Conservation (phyloP, 2,113 vertebrate genomes). For the Prinia subflava region DNA sequence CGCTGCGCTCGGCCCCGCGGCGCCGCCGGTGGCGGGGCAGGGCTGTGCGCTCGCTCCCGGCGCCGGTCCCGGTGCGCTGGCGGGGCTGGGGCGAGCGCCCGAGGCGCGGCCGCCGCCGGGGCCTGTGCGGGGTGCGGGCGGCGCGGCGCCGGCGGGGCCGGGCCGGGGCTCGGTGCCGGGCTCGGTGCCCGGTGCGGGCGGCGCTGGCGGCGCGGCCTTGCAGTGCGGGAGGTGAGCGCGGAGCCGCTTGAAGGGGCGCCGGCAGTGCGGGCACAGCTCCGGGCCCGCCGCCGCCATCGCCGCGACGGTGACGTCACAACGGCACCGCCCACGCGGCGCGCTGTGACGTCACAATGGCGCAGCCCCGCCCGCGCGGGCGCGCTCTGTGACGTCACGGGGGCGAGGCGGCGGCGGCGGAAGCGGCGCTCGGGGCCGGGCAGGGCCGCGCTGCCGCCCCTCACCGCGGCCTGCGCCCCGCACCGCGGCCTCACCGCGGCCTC, state of each 20-base stretch:
- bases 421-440: not conserved
- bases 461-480: not conserved
- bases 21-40: not conserved
- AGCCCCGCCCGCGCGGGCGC: too few relatives aligned
- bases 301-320: not conserved
- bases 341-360: not conserved
- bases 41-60: not conserved
- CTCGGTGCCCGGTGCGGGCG: too few relatives aligned
- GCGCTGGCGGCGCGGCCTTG: conserved; percentile 56
- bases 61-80: too few relatives aligned
- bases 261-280: conserved; percentile 80
- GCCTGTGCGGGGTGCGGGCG: too few relatives aligned
- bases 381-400: too few relatives aligned
- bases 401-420: too few relatives aligned
- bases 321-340: not conserved
- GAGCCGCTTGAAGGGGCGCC: conserved; percentile 82
- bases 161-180: too few relatives aligned
- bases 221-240: conserved; percentile 87
- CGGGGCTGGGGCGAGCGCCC: too few relatives aligned
- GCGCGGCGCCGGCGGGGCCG: too few relatives aligned
- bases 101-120: too few relatives aligned
- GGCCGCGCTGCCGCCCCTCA: not conserved
- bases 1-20: not conserved
- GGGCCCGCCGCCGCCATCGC: not conserved
- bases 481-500: not conserved